Evolutionary conservation across 2,797 vertebrate genomes (phyloP).

Genomic region (Mormyrops boulengeri): DNA sequence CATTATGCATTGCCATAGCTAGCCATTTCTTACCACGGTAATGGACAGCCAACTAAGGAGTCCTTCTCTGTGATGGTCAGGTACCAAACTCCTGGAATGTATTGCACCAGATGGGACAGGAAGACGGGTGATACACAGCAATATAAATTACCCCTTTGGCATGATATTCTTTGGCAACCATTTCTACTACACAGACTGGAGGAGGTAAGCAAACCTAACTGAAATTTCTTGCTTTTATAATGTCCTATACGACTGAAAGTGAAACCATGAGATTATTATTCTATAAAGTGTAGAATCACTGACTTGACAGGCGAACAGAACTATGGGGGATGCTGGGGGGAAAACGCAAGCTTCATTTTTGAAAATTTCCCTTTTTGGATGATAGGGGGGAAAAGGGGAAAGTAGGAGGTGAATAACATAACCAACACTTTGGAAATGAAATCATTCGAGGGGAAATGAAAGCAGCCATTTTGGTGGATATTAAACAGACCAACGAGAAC

Average conservation of each 20-base stretch:
- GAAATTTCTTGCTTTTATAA: not conserved
- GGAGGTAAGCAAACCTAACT: conserved; percentile 62
- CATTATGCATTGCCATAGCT: not conserved
- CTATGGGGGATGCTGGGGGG: not conserved
- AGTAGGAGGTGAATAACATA: not conserved
- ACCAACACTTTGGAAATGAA: too few relatives aligned
- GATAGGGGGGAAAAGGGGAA: not conserved
- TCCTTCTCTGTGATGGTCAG: conserved; percentile 48
- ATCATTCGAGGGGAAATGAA: too few relatives aligned
- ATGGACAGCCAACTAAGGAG: not conserved
- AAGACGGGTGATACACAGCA: conserved; percentile 68
- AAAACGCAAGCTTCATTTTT: not conserved
- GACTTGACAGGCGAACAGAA: not conserved
- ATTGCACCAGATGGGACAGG: conserved; percentile 70
- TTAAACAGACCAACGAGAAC: not conserved
- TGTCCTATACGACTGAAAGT: not conserved
- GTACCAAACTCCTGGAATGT: conserved; percentile 90
- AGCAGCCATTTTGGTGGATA: not conserved
- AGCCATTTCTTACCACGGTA: not conserved
- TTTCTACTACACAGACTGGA: conserved; percentile 97
- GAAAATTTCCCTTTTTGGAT: not conserved
- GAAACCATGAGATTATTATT: not conserved
- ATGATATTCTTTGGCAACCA: conserved; percentile 77
- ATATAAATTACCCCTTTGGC: conserved; percentile 92
- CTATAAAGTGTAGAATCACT: not conserved